Percentiles rank a stretch among this genome's conserved stretches.
phyloP scores from a whole-genome alignment of 2,888 invertebrate species.

The Stegophylla sp. region DNA sequence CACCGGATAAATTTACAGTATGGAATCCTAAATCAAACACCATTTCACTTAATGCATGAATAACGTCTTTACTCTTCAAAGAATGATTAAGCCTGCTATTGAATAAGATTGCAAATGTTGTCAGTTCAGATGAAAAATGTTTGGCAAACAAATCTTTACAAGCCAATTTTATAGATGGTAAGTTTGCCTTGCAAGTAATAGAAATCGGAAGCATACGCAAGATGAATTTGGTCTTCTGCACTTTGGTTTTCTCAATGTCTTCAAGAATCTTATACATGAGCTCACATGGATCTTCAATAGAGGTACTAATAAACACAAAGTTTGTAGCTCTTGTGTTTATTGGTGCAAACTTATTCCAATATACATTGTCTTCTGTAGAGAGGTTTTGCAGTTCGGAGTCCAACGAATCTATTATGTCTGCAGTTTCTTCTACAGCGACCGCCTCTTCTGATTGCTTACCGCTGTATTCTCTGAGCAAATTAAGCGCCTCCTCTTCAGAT shows the following conservation, averaged over 20 bases:
- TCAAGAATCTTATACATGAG: conserved; percentile 76
- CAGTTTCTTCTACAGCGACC: neutral
- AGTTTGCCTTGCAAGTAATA: conserved; percentile 79
- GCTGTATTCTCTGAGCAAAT: too few relatives aligned
- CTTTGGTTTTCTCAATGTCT: conserved; percentile 74
- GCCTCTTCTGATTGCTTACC: neutral
- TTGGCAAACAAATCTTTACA: conserved; percentile 75
- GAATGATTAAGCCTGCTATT: conserved; percentile 79
- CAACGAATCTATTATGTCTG: conserved; percentile 43
- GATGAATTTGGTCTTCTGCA: conserved; percentile 78
- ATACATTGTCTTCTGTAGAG: conserved; percentile 35
- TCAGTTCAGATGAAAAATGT: conserved; percentile 73
- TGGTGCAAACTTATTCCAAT: conserved; percentile 53
- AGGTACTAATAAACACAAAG: conserved; percentile 84
- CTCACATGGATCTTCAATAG: conserved; percentile 76
- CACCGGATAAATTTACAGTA: conserved; percentile 77
- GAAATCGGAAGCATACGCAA: conserved; percentile 83
- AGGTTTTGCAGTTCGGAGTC: conserved; percentile 25
- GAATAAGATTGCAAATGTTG: conserved; percentile 78
- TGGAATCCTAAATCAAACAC: conserved; percentile 74
- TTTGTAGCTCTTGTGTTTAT: conserved; percentile 83
- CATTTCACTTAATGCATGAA: conserved; percentile 76
- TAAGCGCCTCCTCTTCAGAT: too few relatives aligned
- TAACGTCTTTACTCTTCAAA: conserved; percentile 75
- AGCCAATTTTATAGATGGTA: conserved; percentile 76